These are phyloP conservation scores for Cataglyphis altisquamis DNA, from an alignment of 2,888 invertebrate species.

Conservation along the genomic window DNA sequence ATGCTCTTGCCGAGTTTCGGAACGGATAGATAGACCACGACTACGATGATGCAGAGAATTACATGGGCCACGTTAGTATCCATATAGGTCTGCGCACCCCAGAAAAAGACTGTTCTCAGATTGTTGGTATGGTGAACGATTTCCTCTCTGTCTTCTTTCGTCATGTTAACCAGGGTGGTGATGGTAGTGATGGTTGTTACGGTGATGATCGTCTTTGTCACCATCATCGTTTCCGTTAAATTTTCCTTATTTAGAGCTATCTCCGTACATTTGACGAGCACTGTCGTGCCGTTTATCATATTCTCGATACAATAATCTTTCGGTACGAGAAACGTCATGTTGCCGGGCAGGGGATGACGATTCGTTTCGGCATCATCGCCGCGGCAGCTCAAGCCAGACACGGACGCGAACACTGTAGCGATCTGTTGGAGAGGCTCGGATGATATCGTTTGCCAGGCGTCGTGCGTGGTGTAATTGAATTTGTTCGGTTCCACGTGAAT, in stretches of 20 bases:
- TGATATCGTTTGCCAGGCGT: conserved; percentile 10
- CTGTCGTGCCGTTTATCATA: conserved; percentile 70
- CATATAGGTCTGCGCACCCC: conserved; percentile 80
- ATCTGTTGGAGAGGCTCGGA: neutral
- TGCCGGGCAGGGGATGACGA: neutral
- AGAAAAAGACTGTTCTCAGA: conserved; percentile 73
- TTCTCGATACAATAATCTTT: conserved; percentile 67
- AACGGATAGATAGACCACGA: conserved; percentile 75
- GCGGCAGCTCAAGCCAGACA: conserved; percentile 2
- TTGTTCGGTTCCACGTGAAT: conserved; percentile 27
- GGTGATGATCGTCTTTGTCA: conserved; percentile 11
- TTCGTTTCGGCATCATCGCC: neutral
- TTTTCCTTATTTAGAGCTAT: neutral
- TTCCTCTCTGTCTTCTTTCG: neutral
- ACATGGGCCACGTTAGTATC: conserved; percentile 78
- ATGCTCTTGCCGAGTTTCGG: conserved; percentile 75
- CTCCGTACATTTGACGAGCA: conserved; percentile 69
- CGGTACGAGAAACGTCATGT: conserved; percentile 19
- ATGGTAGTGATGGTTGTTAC: conserved; percentile 5
- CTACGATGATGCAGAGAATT: conserved; percentile 75
- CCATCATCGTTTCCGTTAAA: neutral
- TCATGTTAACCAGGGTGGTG: neutral
- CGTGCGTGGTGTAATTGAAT: conserved; percentile 42
- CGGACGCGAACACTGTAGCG: conserved; percentile 7
- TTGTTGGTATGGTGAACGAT: neutral